Base-by-base conservation (phyloP, 2,888 invertebrate species). In the Lumbricus terrestris region DNA sequence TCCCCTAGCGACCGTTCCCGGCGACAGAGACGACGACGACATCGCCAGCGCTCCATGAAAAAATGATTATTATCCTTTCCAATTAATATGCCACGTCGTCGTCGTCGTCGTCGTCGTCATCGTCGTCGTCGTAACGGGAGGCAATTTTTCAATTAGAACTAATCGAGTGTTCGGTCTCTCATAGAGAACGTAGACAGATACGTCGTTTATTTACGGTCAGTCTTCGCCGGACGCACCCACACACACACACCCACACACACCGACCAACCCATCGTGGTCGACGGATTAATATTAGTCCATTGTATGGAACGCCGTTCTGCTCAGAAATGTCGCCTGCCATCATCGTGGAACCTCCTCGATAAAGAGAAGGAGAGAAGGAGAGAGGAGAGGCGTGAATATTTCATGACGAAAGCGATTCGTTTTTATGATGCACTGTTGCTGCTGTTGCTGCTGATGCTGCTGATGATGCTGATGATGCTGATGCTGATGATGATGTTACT, bases 141-240 rank as follows among this genome's bases (percentile, higher is more conserved):
- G 92, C 90, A 92, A 92, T 92, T 91, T 91, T 92, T 92, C 92
- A 92, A 92, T 92, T 92, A 91, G 91, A 89, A 20, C 90, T 91
- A 91, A 91, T 91, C 90, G 88, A 88, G 54, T 47, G 88, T 47
- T 85, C 85, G 85, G 85, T 85, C 85, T 85, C 85, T 85, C 85
- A 85, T 85, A 85, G 42, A 42, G n/a, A n/a, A n/a, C n/a, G n/a
- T n/a, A n/a, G n/a, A 33, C 82, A 8, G 18, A 16, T 34, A 34
- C 23, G 37, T 37, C 85, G 35, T 23, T 85, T 85, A 85, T 85
- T 85, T 85, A 85, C n/a, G 85, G 34, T 33, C 35, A 85, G 85
- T 85, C 85, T 85, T 85, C 23, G 85, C 5, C 69, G 29, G 5
- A 54, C 54, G 23, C 42, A 42, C 42, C 8, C 38, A 38, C 38